A percentile compares a stretch with the other conserved stretches of the same genome.
phyloP scores from a whole-genome alignment of 23 tunicate genomes.

The Diplosoma virens region DNA sequence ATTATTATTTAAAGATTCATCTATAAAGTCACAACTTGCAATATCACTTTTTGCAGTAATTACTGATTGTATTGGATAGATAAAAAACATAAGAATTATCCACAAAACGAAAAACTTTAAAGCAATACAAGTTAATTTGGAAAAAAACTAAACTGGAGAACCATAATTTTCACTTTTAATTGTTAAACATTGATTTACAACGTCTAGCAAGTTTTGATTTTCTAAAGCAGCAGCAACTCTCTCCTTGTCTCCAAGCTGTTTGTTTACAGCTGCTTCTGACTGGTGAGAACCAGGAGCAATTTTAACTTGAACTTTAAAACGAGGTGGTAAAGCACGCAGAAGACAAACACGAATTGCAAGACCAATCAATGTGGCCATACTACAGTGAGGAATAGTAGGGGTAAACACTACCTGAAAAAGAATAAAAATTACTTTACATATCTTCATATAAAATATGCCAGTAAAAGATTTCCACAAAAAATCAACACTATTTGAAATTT shows the following conservation, averaged over 20 bases:
- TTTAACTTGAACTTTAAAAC: slow-evolving; percentile 82
- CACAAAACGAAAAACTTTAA: too few relatives aligned
- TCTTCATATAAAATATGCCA: too few relatives aligned
- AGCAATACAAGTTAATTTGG: background rate
- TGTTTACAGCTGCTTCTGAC: slow-evolving; percentile 87
- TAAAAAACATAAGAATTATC: too few relatives aligned
- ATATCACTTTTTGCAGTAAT: too few relatives aligned
- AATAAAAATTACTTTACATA: too few relatives aligned
- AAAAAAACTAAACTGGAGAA: background rate
- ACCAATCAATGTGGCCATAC: slow-evolving; percentile 98
- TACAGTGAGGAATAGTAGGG: slow-evolving; percentile 98
- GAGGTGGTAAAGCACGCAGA: slow-evolving; percentile 72
- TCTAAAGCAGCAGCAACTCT: slow-evolving; percentile 99
- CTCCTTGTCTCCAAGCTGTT: slow-evolving; percentile 96
- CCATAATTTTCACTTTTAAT: slow-evolving; percentile 38
- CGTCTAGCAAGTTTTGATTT: slow-evolving; percentile 69
- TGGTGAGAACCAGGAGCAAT: slow-evolving; percentile 90
- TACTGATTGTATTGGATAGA: too few relatives aligned
- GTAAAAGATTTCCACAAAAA: too few relatives aligned
- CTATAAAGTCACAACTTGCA: too few relatives aligned
- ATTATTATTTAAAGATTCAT: too few relatives aligned
- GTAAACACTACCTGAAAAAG: slow-evolving; percentile 79
- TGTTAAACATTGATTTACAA: slow-evolving; percentile 93
- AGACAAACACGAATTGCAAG: slow-evolving; percentile 88
- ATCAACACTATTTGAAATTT: too few relatives aligned